Conservation (phyloP, 1,140 invertebrate genomes). For the Radopholus similis region DNA sequence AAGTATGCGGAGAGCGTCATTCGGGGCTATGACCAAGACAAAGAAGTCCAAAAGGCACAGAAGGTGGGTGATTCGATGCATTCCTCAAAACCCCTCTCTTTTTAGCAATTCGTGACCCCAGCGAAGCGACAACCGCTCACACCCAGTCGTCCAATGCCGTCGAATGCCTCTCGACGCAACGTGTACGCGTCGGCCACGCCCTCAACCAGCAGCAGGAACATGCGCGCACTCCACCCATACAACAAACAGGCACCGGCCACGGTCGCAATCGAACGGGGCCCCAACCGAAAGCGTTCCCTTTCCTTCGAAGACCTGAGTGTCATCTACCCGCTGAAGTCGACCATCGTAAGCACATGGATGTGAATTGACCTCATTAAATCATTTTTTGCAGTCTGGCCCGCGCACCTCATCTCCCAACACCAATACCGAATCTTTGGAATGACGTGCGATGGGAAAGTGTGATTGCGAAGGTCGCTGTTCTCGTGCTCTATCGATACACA, state of each 20-base stretch:
- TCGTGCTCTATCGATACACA: too few relatives aligned
- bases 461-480: too few relatives aligned
- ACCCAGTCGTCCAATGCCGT: neutral
- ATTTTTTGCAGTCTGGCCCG: too few relatives aligned
- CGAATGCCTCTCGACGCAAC: neutral
- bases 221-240: neutral
- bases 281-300: slow-evolving; percentile 1
- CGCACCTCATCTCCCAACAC: too few relatives aligned
- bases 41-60: slow-evolving; percentile 1
- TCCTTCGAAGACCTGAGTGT: neutral
- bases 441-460: too few relatives aligned
- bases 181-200: neutral
- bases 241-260: neutral
- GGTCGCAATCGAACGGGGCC: neutral
- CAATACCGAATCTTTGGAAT: too few relatives aligned
- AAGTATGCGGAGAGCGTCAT: neutral
- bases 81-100: neutral
- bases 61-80: neutral
- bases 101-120: slow-evolving; percentile 1
- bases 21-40: neutral
- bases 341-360: too few relatives aligned
- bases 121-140: neutral
- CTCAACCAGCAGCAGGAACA: neutral
- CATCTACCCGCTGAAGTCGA: neutral
- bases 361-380: too few relatives aligned